phyloP scores from a whole-genome alignment of 2,888 invertebrate genomes.

The Amphipoea lucens region DNA sequence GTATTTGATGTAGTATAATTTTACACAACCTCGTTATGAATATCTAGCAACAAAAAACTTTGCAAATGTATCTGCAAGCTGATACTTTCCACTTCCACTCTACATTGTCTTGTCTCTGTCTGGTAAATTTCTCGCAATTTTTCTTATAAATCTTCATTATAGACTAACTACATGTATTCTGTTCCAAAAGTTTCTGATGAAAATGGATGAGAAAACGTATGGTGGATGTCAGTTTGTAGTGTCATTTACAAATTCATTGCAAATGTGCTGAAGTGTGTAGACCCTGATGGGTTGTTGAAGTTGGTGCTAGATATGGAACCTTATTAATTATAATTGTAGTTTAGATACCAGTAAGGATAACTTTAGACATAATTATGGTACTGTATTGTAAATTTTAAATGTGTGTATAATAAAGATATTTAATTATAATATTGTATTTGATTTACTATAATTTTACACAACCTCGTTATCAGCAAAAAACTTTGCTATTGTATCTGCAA shows the following conservation, averaged over 20 bases:
- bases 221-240: too few relatives aligned
- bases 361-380: background rate
- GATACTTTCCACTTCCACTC: background rate
- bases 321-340: constrained; percentile 9
- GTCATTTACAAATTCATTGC: too few relatives aligned
- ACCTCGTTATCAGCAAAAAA: too few relatives aligned
- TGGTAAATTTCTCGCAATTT: background rate
- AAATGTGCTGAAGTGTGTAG: constrained; percentile 46
- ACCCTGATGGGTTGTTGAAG: constrained; percentile 43
- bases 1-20: background rate
- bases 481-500: background rate
- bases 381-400: background rate
- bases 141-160: background rate
- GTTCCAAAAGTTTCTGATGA: background rate
- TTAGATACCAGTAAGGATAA: background rate
- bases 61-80: background rate
- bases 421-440: too few relatives aligned
- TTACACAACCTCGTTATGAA: background rate
- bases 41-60: background rate
- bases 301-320: constrained; percentile 48
- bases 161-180: background rate
- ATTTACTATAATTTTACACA: too few relatives aligned
- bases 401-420: too few relatives aligned
- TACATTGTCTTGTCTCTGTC: background rate
- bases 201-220: background rate